A percentile compares a stretch with the other conserved stretches of the same genome.
Evolutionary conservation across 2,888 invertebrate species (phyloP).

Genomic region (Ennomos quercinarius): DNA sequence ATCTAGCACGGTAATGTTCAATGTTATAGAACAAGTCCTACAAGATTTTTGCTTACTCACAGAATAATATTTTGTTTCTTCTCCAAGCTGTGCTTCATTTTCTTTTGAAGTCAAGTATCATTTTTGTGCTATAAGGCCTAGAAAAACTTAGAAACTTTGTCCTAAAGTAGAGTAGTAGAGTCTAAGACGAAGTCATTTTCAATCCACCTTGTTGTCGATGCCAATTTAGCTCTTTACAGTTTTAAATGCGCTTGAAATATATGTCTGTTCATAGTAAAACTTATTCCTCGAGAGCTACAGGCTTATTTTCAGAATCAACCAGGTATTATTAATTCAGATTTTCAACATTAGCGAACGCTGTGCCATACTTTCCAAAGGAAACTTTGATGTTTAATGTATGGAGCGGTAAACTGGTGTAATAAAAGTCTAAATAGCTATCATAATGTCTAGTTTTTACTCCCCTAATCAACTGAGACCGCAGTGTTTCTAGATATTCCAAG

Average conservation of each 20-base stretch:
- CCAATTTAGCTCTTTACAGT: conserved; percentile 2
- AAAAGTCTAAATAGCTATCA: conserved; percentile 20
- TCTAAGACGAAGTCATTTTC: too few relatives aligned
- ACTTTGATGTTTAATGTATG: conserved; percentile 5
- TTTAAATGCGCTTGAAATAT: conserved; percentile 2
- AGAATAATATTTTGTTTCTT: too few relatives aligned
- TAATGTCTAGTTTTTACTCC: conserved; percentile 25
- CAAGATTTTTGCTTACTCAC: too few relatives aligned
- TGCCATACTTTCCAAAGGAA: conserved; percentile 24
- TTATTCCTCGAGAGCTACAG: conserved; percentile 4
- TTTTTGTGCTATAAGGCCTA: too few relatives aligned
- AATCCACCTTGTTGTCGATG: conserved; percentile 1
- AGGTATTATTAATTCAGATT: conserved; percentile 7
- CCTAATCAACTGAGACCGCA: conserved; percentile 29
- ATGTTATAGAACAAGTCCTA: too few relatives aligned
- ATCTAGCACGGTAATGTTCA: neutral
- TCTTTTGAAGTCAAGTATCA: too few relatives aligned
- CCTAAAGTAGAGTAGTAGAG: too few relatives aligned
- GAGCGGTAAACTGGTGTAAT: conserved; percentile 19
- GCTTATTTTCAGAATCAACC: conserved; percentile 8
- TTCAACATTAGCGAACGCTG: neutral
- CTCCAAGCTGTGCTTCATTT: too few relatives aligned
- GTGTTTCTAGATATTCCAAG: conserved; percentile 34
- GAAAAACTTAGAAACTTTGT: too few relatives aligned
- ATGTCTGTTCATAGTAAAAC: too few relatives aligned